Evolutionary conservation across 2,888 invertebrate species (phyloP).

Genomic region (Chironomus tentans): DNA sequence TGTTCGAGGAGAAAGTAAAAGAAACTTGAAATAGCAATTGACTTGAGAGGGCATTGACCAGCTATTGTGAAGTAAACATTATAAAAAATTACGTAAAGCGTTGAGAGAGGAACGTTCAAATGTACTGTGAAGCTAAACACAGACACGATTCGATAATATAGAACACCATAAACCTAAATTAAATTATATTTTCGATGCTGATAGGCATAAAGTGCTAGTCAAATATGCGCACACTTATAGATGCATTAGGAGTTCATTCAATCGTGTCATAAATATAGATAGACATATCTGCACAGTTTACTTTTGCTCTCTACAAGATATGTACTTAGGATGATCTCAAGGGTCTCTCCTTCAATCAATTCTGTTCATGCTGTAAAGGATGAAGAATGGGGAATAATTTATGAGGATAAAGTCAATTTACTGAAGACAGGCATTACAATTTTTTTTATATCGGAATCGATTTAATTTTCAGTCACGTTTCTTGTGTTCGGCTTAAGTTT

Average conservation of each 20-base stretch:
- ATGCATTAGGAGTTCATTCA: background rate
- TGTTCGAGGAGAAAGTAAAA: constrained; percentile 1
- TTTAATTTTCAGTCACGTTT: too few species aligned
- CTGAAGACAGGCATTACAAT: too few species aligned
- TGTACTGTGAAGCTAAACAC: background rate
- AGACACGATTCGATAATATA: background rate
- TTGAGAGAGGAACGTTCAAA: background rate
- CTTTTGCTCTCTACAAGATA: too few species aligned
- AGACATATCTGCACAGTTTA: too few species aligned
- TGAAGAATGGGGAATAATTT: too few species aligned
- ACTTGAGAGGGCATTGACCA: constrained; percentile 9
- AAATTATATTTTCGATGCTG: background rate
- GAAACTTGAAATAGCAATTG: background rate
- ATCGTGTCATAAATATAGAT: too few species aligned
- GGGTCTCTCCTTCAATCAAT: too few species aligned
- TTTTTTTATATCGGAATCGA: too few species aligned
- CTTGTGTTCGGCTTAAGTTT: too few species aligned
- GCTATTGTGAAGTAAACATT: background rate
- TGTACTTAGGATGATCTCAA: too few species aligned
- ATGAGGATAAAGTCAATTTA: too few species aligned
- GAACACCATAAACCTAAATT: background rate
- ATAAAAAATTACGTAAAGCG: constrained; percentile 12
- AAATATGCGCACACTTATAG: background rate
- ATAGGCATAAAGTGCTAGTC: background rate
- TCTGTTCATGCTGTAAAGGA: too few species aligned